Percentiles rank a stretch among this genome's conserved stretches.
These are phyloP conservation scores for Harpalus rufipes DNA, from an alignment of 2,888 invertebrate species.

Conservation along the genomic window DNA sequence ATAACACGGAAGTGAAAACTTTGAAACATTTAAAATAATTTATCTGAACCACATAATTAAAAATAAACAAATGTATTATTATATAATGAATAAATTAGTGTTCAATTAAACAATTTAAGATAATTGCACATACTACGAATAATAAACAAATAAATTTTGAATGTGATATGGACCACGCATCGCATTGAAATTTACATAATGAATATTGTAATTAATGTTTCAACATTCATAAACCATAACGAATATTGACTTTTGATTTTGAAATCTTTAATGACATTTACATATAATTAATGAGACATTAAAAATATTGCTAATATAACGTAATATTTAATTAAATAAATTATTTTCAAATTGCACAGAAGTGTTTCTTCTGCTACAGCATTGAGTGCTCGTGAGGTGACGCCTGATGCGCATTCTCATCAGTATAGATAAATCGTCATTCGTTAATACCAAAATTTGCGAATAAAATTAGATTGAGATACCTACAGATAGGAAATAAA, in stretches of 20 bases:
- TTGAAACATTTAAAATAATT: not conserved
- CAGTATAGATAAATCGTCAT: too few relatives aligned
- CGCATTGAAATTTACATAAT: not conserved
- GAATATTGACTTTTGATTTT: not conserved
- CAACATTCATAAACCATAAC: not conserved
- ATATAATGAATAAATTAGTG: not conserved
- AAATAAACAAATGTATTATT: not conserved
- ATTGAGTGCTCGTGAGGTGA: too few relatives aligned
- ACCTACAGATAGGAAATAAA: too few relatives aligned
- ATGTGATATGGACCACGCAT: not conserved
- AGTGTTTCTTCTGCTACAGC: too few relatives aligned
- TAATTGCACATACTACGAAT: not conserved
- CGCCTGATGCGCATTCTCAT: too few relatives aligned
- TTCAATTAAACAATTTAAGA: not conserved
- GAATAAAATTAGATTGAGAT: too few relatives aligned
- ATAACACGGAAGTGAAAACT: not conserved
- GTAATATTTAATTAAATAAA: too few relatives aligned
- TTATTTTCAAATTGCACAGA: too few relatives aligned
- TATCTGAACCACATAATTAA: not conserved
- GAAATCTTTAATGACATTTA: not conserved
- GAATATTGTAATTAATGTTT: constrained; percentile 1
- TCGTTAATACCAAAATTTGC: too few relatives aligned
- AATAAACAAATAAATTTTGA: not conserved
- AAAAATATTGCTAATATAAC: too few relatives aligned
- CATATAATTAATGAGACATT: too few relatives aligned